Evolutionary conservation across 2,113 vertebrate species (phyloP).

Genomic region (Zosterops japonicus): DNA sequence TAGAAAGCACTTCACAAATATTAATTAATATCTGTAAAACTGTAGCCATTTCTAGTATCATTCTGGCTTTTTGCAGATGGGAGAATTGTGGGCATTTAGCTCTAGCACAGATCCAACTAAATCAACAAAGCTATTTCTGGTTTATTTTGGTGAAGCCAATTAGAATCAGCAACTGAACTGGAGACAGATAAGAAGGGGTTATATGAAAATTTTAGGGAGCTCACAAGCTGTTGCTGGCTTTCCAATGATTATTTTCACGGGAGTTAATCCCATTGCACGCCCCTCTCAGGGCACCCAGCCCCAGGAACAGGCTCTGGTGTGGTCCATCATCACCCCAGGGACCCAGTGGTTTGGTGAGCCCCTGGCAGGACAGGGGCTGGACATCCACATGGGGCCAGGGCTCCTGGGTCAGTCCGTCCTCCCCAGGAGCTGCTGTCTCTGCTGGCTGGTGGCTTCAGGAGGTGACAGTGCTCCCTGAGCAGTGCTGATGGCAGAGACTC

Average conservation of each 20-base stretch:
- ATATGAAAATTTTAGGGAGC: not conserved
- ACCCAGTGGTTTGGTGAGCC: fast-evolving
- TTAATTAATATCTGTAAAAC: constrained; percentile 35
- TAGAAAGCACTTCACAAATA: constrained; percentile 20
- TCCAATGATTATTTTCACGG: not conserved
- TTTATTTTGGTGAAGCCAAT: not conserved
- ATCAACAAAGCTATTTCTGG: not conserved
- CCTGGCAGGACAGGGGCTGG: not conserved
- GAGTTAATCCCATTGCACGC: not conserved
- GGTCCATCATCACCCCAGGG: not conserved
- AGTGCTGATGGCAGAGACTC: not conserved
- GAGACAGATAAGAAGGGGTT: not conserved
- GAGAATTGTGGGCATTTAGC: not conserved
- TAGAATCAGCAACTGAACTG: not conserved
- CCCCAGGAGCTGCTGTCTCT: not conserved
- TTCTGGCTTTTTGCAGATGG: constrained; percentile 14
- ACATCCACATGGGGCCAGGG: not conserved
- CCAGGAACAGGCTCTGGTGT: fast-evolving
- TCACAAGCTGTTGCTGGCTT: not conserved
- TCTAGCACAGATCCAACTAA: not conserved
- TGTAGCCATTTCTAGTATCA: not conserved
- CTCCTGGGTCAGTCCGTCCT: not conserved
- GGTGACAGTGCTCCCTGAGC: not conserved
- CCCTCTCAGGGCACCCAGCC: not conserved
- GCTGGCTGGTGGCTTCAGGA: not conserved